Conservation (phyloP, 2,113 vertebrate species). For the Cyprinodon tularosa region DNA sequence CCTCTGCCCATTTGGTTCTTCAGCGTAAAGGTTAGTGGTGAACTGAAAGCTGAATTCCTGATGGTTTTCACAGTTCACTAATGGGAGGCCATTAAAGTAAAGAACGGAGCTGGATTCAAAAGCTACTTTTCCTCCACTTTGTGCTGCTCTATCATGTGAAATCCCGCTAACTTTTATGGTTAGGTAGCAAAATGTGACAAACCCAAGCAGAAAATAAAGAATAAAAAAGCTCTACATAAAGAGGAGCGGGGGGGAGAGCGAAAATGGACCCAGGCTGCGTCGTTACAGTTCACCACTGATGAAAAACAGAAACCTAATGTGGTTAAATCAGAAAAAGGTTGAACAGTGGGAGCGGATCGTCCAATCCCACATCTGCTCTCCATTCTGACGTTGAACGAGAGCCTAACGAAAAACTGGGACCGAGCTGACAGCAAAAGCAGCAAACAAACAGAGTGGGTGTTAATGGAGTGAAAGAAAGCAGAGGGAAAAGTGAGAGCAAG, state of each 20-base stretch:
- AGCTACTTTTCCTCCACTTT: no score
- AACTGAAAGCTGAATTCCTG: no score
- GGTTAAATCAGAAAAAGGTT: slow-evolving; percentile 57
- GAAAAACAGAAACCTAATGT: slow-evolving; percentile 68
- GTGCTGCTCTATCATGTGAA: not conserved
- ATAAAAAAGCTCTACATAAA: slow-evolving; percentile 3
- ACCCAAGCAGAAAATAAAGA: not conserved
- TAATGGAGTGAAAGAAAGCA: slow-evolving; percentile 40
- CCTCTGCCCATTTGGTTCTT: no score
- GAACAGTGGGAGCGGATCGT: slow-evolving; percentile 27
- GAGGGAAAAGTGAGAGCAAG: not conserved
- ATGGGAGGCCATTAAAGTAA: no score
- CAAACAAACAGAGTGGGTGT: slow-evolving; percentile 14
- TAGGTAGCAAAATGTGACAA: not conserved
- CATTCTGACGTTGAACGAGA: slow-evolving; percentile 47
- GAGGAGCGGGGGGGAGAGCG: slow-evolving; percentile 1
- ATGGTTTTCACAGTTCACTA: no score
- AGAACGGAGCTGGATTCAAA: no score
- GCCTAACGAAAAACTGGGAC: not conserved
- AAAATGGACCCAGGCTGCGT: slow-evolving; percentile 29
- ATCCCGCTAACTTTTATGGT: not conserved
- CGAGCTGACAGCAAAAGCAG: not conserved
- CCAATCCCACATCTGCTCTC: slow-evolving; percentile 65
- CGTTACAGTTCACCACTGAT: slow-evolving; percentile 64
- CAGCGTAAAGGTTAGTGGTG: no score